phyloP scores from a whole-genome alignment of 2,113 vertebrate species.

The Symphodus melops region DNA sequence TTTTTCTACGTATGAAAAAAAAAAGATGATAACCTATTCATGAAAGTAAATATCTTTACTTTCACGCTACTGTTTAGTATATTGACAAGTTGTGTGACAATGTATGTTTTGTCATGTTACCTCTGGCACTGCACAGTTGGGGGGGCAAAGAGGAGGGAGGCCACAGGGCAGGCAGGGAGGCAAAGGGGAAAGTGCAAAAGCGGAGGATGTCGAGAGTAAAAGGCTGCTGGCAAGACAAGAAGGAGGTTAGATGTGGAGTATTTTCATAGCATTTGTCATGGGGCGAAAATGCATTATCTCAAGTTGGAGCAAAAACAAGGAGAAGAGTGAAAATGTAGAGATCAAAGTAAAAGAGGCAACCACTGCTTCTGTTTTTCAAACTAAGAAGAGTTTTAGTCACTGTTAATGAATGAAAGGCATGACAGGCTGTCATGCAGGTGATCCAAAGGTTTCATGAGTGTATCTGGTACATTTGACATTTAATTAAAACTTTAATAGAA shows the following conservation, averaged over 20 bases:
- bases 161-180: slow-evolving; percentile 18
- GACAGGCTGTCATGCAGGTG: not conserved
- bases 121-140: slow-evolving; percentile 46
- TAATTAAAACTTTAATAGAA: not conserved
- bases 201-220: slow-evolving; percentile 7
- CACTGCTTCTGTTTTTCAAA: slow-evolving; percentile 14
- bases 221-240: slow-evolving; percentile 6
- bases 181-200: slow-evolving; percentile 38
- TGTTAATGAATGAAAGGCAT: not conserved
- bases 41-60: not conserved
- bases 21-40: not conserved
- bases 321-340: slow-evolving; percentile 29
- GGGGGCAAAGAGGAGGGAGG: slow-evolving; percentile 31
- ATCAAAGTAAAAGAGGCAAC: not conserved
- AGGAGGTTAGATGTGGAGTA: not conserved
- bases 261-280: slow-evolving; percentile 12
- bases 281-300: slow-evolving; percentile 49
- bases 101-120: slow-evolving; percentile 54
- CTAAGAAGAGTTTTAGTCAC: not conserved
- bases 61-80: not conserved
- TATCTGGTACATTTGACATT: too few species aligned
- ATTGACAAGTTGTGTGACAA: not conserved
- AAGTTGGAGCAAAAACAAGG: slow-evolving; percentile 45
- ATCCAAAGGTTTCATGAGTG: not conserved
- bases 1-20: not conserved